These are phyloP conservation scores for Steinernema khuongi DNA, from an alignment of 1,140 invertebrate species.

Conservation along the genomic window DNA sequence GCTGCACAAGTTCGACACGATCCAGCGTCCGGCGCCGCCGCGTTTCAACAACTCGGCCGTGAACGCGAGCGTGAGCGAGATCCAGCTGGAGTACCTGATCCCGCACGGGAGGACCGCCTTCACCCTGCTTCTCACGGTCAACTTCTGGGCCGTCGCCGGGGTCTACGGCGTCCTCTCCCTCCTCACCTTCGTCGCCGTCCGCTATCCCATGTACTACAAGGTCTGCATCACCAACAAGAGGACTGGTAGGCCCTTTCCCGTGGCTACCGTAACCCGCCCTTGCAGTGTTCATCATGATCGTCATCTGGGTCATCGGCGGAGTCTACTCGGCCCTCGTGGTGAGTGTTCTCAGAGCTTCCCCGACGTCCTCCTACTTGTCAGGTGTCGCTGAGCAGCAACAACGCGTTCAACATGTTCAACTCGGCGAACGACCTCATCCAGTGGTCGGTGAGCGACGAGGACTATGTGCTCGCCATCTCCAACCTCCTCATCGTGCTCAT, in stretches of 20 bases:
- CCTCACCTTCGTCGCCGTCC: slow-evolving; percentile 39
- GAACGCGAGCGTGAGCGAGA: background rate
- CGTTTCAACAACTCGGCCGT: slow-evolving; percentile 20
- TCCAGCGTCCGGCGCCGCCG: slow-evolving; percentile 19
- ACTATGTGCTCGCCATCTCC: slow-evolving; percentile 42
- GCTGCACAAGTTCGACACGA: slow-evolving; percentile 34
- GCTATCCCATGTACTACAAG: slow-evolving; percentile 39
- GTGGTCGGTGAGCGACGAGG: slow-evolving; percentile 38
- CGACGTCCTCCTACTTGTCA: too few relatives aligned
- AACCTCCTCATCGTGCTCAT: slow-evolving; percentile 41
- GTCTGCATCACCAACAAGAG: slow-evolving; percentile 28
- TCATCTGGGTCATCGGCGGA: slow-evolving; percentile 36
- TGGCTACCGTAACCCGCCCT: background rate
- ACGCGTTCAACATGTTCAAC: slow-evolving; percentile 45
- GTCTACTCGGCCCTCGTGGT: slow-evolving; percentile 39
- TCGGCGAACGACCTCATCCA: slow-evolving; percentile 38
- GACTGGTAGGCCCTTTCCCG: slow-evolving; percentile 37
- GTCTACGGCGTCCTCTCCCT: slow-evolving; percentile 40
- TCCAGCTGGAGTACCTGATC: slow-evolving; percentile 40
- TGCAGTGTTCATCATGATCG: slow-evolving; percentile 40
- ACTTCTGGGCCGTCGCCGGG: slow-evolving; percentile 44
- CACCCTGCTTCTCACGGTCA: slow-evolving; percentile 39
- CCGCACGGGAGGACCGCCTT: slow-evolving; percentile 42
- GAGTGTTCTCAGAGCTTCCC: too few relatives aligned
- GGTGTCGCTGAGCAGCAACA: slow-evolving; percentile 39